Percentiles rank a stretch among this genome's conserved stretches.
Evolutionary conservation across 2,113 vertebrate genomes (phyloP).

Genomic region (Damaliscus lunatus): DNA sequence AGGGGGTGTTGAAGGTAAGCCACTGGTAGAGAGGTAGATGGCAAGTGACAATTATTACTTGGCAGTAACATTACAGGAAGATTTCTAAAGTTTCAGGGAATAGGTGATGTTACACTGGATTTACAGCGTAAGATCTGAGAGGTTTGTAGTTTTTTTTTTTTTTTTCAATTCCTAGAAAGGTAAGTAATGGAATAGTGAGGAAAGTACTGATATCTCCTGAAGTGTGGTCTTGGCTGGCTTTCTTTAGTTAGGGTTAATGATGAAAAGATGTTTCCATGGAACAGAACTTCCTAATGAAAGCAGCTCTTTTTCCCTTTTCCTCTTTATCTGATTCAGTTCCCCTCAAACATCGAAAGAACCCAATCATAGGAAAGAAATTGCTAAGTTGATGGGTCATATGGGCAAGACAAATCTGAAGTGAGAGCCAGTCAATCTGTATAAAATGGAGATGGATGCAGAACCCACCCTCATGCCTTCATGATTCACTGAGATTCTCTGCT

Average conservation of each 20-base stretch:
- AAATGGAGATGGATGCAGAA: not conserved
- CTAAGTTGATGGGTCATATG: not conserved
- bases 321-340: not conserved
- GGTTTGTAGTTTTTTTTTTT: too few relatives aligned
- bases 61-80: not conserved
- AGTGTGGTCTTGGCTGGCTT: not conserved
- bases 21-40: not conserved
- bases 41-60: not conserved
- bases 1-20: not conserved
- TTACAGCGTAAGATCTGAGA: not conserved
- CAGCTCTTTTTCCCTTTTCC: not conserved
- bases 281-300: not conserved
- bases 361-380: not conserved
- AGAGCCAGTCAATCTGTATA: not conserved
- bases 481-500: not conserved
- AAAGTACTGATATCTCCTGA: not conserved
- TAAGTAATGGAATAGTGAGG: not conserved
- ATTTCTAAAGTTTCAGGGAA: not conserved
- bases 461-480: not conserved
- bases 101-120: not conserved
- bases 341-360: not conserved
- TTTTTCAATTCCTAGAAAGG: not conserved
- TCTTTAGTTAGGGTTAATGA: not conserved
- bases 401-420: not conserved
- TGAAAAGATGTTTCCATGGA: not conserved